Evolutionary conservation across 2,113 vertebrate species (phyloP).

Genomic region (Gavialis gangeticus): DNA sequence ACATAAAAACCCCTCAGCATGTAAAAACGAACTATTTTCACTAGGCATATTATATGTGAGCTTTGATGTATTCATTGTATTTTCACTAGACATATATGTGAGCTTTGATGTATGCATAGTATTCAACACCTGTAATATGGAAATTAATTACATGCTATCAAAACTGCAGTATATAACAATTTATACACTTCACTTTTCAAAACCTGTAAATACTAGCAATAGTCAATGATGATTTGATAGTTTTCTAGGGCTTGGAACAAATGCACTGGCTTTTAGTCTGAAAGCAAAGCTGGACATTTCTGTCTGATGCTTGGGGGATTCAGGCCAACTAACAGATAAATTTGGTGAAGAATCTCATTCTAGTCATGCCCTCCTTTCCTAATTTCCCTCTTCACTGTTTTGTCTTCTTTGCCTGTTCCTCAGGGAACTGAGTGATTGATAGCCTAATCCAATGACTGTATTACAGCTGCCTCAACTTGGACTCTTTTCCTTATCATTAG

Average conservation of each 20-base stretch:
- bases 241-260: constrained; percentile 51
- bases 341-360: constrained; percentile 83
- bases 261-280: constrained; percentile 61
- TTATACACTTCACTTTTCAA: neutral
- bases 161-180: neutral
- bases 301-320: constrained; percentile 72
- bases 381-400: constrained; percentile 87
- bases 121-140: neutral
- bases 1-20: neutral
- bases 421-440: constrained; percentile 87
- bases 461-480: constrained; percentile 86
- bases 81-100: neutral
- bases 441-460: constrained; percentile 90
- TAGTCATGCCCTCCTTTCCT: constrained; percentile 83
- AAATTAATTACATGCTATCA: constrained; percentile 23
- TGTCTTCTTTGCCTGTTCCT: constrained; percentile 84
- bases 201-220: neutral
- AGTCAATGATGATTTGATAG: constrained; percentile 39
- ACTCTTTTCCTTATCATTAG: constrained; percentile 92
- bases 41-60: neutral
- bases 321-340: constrained; percentile 75
- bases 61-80: neutral
- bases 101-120: neutral
- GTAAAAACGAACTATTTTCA: constrained; percentile 39
- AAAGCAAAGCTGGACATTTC: constrained; percentile 56